Evolutionary conservation across 2,797 vertebrate species (phyloP).

Genomic region (Eulemur rubriventer): DNA sequence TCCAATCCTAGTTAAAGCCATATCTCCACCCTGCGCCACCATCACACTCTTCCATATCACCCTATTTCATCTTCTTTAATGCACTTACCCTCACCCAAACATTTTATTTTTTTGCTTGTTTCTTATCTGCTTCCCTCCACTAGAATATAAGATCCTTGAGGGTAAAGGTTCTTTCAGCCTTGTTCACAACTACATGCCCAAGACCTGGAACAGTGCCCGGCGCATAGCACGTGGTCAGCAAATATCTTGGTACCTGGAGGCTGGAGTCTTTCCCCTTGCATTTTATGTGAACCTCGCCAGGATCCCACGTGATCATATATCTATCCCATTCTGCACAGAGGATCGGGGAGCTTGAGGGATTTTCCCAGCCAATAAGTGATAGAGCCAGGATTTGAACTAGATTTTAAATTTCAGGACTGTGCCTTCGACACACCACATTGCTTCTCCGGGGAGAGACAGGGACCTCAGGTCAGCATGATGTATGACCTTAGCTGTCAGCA

Average conservation of each 20-base stretch:
- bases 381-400: not conserved
- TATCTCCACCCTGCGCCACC: not conserved
- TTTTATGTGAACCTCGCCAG: not conserved
- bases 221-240: not conserved
- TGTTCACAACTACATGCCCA: not conserved
- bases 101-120: not conserved
- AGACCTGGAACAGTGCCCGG: not conserved
- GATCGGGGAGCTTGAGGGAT: too few relatives aligned
- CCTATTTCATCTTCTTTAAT: not conserved
- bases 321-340: not conserved
- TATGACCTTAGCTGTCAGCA: not conserved
- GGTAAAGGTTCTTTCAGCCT: not conserved
- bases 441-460: not conserved
- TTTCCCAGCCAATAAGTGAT: not conserved
- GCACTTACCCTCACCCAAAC: not conserved
- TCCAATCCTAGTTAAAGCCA: not conserved
- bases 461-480: not conserved
- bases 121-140: not conserved
- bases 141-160: not conserved
- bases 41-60: not conserved
- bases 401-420: not conserved
- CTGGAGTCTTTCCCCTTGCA: not conserved
- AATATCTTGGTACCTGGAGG: not conserved
- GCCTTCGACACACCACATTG: not conserved
- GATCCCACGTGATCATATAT: not conserved